Evolutionary conservation across 2,113 vertebrate species (phyloP), one percentile per base, ranked within the genome.

Genomic region (Xiphias gladius): DNA sequence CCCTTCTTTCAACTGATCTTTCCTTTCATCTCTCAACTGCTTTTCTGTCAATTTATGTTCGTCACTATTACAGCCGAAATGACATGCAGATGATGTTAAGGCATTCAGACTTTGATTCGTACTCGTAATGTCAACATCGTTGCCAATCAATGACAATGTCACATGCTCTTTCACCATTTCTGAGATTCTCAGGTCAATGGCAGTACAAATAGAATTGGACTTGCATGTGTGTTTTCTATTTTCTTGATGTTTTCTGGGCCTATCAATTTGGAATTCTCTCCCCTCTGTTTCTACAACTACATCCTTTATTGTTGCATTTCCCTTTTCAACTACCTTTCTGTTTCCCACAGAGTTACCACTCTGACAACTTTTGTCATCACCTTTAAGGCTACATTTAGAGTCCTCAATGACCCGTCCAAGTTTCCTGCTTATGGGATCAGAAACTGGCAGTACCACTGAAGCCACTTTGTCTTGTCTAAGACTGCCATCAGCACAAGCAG

Each of bases 141-240:
- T 68, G 43, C 71, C 67, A 28, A 48, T 55, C 67, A 88, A 3
- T 32, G 90, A 90, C 76, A 83, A 28, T n/a, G 68, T 88, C 62
- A 92, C 67, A 28, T 94, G 93, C 76, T 95, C 93, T 70, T 94
- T 92, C 28, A 96, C 94, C 70, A 95, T 92, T 85, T 95, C 91
- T 26, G 95, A 94, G 68, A 96, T 96, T 70, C 94, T 94, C 55
- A 92, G 83, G 87, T 95, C 94, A 83, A 95, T 93, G 43, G 92
- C 87, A 13, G 78, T 89, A 57, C 87, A 90, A 65, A 90, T 93
- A 17, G 85, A 89, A 41, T 92, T 86, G 6, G 88, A 91, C 48
- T 81, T 91, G 67, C 79, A 76, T 2, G 35, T 1, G 65, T 88
- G 85, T 28, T 86, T 84, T 64, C 57, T 57, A 58, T 22, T 73